phyloP scores from a whole-genome alignment of 2,113 vertebrate genomes.

The Tragulus kanchil region DNA sequence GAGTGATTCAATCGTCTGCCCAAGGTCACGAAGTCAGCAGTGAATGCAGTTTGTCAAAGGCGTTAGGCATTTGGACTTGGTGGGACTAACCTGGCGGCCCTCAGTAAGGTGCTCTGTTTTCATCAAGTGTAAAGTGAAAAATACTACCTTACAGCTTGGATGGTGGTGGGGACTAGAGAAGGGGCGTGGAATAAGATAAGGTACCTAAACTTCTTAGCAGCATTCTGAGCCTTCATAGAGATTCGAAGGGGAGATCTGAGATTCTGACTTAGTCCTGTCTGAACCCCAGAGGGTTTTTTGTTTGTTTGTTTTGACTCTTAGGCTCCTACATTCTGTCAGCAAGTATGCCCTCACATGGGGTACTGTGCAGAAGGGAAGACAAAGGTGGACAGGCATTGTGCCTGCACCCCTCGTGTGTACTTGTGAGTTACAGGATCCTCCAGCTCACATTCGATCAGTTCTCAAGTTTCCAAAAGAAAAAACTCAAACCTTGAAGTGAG shows the following conservation, averaged over 20 bases:
- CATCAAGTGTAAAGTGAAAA: constrained; percentile 5
- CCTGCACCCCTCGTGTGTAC: background rate
- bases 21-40: background rate
- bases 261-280: background rate
- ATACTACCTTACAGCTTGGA: constrained; percentile 7
- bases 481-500: background rate
- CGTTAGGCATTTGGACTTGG: background rate
- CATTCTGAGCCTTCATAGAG: background rate
- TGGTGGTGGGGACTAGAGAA: background rate
- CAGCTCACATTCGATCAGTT: constrained; percentile 12
- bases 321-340: background rate
- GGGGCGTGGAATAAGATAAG: background rate
- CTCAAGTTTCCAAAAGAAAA: background rate
- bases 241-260: background rate
- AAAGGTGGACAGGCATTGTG: background rate
- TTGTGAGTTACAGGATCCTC: background rate
- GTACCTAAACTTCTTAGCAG: background rate
- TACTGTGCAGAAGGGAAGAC: background rate
- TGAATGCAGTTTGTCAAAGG: background rate
- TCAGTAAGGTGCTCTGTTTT: constrained; percentile 37
- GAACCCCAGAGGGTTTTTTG: background rate
- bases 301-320: background rate
- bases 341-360: background rate
- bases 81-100: background rate
- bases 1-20: constrained; percentile 22